These are phyloP conservation scores for Incurvaria masculella DNA, from an alignment of 2,888 invertebrate species.

Conservation along the genomic window DNA sequence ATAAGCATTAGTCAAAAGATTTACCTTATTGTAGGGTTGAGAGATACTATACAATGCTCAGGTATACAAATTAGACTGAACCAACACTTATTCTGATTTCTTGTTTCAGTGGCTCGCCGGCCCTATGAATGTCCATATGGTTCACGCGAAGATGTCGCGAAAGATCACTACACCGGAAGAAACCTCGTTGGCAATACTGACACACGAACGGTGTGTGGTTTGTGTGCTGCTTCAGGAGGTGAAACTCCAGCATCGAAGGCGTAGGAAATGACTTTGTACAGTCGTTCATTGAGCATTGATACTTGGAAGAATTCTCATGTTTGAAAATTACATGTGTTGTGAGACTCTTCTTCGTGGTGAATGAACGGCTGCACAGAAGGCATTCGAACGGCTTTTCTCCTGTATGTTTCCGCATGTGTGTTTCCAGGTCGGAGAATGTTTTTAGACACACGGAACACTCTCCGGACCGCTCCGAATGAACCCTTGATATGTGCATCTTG, in stretches of 20 bases:
- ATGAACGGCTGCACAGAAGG: constrained; percentile 34
- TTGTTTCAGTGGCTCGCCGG: no score
- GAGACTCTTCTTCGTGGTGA: constrained; percentile 33
- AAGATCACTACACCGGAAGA: constrained; percentile 41
- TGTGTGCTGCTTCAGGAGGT: constrained; percentile 42
- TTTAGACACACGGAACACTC: constrained; percentile 51
- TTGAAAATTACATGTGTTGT: constrained; percentile 41
- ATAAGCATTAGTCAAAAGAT: no score
- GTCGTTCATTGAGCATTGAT: constrained; percentile 39
- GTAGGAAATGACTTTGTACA: constrained; percentile 41
- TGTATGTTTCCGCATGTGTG: constrained; percentile 57
- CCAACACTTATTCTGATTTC: no score
- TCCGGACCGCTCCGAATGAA: constrained; percentile 56
- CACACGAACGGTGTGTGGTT: constrained; percentile 44
- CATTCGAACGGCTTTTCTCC: constrained; percentile 50
- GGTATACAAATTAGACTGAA: no score
- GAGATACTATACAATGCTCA: no score
- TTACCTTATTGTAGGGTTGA: no score
- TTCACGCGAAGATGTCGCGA: constrained; percentile 36
- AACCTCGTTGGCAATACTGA: constrained; percentile 40
- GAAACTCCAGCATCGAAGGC: constrained; percentile 43
- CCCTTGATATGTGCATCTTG: constrained; percentile 49
- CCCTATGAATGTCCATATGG: neutral
- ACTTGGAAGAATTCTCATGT: constrained; percentile 41
- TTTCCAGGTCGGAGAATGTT: constrained; percentile 51